Conservation (phyloP, 2,797 vertebrate genomes). For the Morelia viridis region DNA sequence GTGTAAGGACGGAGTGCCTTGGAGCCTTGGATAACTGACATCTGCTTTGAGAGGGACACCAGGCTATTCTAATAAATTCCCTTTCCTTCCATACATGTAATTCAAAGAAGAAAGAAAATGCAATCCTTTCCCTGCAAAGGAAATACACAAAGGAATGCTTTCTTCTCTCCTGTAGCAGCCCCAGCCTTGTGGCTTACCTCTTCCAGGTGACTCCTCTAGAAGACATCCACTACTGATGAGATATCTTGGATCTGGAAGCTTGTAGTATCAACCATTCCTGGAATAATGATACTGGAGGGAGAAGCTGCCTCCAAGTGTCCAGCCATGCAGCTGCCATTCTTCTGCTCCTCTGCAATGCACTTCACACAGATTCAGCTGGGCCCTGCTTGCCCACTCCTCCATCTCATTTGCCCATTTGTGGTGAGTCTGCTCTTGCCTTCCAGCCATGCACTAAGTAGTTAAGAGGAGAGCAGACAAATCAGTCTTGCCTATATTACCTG, state of each 20-base stretch:
- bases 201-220: background rate
- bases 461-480: no score
- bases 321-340: background rate
- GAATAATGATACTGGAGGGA: background rate
- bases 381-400: no score
- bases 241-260: background rate
- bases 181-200: background rate
- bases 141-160: background rate
- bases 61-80: background rate
- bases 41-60: background rate
- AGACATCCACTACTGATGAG: background rate
- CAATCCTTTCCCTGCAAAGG: background rate
- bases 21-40: background rate
- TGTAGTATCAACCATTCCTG: background rate
- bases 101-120: background rate
- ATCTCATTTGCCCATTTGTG: no score
- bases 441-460: no score
- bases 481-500: no score
- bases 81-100: background rate
- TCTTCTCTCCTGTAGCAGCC: background rate
- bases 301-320: background rate
- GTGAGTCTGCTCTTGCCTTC: no score
- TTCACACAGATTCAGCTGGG: no score
- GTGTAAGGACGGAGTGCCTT: background rate
- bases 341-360: background rate